Evolutionary conservation across 1,140 invertebrate genomes (phyloP).

Genomic region (Daktulosphaira vitifoliae): DNA sequence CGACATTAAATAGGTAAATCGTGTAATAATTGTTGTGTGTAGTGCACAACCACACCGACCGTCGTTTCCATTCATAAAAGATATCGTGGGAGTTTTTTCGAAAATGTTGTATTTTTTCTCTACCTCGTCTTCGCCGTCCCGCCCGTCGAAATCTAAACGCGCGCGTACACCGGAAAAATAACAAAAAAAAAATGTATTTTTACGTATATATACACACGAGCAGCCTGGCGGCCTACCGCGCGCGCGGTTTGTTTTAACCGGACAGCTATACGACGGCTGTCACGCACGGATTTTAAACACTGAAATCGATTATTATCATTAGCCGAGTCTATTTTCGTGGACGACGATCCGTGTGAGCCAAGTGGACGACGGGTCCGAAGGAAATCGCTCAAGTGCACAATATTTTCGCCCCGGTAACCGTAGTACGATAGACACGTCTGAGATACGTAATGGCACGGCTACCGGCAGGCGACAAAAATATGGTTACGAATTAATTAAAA

Average conservation of each 20-base stretch:
- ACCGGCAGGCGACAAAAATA: no score
- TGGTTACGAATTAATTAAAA: no score
- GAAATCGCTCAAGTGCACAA: no score
- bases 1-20: neutral
- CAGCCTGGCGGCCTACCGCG: neutral
- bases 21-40: no score
- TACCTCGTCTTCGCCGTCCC: neutral
- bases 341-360: no score
- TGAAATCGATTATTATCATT: conserved; percentile 12
- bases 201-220: neutral
- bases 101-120: neutral
- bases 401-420: no score
- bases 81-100: conserved; percentile 23
- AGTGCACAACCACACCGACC: neutral
- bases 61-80: conserved; percentile 25
- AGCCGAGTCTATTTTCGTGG: neutral
- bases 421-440: no score
- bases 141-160: conserved; percentile 15
- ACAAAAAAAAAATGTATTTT: conserved; percentile 12
- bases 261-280: neutral
- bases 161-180: conserved; percentile 1
- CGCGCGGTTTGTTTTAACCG: conserved; percentile 21
- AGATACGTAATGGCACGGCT: no score
- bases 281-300: conserved; percentile 23
- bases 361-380: no score